Evolutionary conservation across 2,113 vertebrate genomes (phyloP).

Genomic region (Plotosus lineatus): DNA sequence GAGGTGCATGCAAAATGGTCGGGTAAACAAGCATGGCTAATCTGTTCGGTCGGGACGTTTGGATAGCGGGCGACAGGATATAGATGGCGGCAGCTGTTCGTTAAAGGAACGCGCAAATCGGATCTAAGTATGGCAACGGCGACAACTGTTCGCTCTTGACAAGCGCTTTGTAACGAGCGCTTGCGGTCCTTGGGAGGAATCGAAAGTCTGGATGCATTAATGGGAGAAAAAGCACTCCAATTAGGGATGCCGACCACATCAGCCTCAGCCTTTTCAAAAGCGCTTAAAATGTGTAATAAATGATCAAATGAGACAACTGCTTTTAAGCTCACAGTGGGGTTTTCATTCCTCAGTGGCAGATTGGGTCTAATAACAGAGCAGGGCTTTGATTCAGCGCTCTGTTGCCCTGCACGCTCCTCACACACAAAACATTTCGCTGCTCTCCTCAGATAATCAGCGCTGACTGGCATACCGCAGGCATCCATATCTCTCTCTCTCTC

Average conservation of each 20-base stretch:
- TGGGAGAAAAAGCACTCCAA: slow-evolving; percentile 70
- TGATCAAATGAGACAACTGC: slow-evolving; percentile 76
- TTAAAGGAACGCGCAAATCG: slow-evolving; percentile 58
- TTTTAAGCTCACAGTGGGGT: slow-evolving; percentile 72
- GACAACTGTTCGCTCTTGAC: slow-evolving; percentile 73
- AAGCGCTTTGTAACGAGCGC: slow-evolving; percentile 70
- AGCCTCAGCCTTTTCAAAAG: slow-evolving; percentile 75
- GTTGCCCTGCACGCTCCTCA: slow-evolving; percentile 59
- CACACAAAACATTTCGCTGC: slow-evolving; percentile 64
- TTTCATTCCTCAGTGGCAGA: slow-evolving; percentile 71
- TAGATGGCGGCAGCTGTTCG: slow-evolving; percentile 70
- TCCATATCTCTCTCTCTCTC: slow-evolving; percentile 42
- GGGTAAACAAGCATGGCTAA: slow-evolving; percentile 70
- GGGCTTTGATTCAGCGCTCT: slow-evolving; percentile 67
- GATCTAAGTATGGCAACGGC: slow-evolving; percentile 65
- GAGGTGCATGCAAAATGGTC: slow-evolving; percentile 68
- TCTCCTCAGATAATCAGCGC: slow-evolving; percentile 68
- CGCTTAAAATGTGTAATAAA: slow-evolving; percentile 78
- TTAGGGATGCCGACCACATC: slow-evolving; percentile 70
- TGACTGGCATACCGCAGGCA: slow-evolving; percentile 62
- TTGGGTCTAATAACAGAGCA: slow-evolving; percentile 72
- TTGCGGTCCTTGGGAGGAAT: slow-evolving; percentile 66
- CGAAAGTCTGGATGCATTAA: slow-evolving; percentile 74
- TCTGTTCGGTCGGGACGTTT: slow-evolving; percentile 73
- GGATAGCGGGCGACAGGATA: slow-evolving; percentile 67